Evolutionary conservation across 2,888 invertebrate species (phyloP).

Genomic region (Pseudococcus jackbeardsleyi): DNA sequence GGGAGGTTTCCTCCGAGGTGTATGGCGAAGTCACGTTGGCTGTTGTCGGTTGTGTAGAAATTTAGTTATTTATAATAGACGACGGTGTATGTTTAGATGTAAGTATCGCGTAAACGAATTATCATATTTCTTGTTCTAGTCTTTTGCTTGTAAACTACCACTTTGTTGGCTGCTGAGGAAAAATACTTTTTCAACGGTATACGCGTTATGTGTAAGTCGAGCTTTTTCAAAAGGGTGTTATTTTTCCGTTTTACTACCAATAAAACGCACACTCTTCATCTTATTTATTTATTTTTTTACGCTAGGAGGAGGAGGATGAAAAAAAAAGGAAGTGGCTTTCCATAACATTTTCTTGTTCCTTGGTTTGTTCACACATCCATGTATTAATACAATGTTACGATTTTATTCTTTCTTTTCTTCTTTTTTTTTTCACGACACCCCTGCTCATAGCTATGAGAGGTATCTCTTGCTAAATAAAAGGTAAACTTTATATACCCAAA

Average conservation of each 20-base stretch:
- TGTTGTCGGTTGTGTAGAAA: not conserved
- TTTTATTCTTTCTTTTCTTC: not conserved
- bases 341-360: constrained; percentile 16
- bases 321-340: constrained; percentile 54
- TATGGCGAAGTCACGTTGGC: not conserved
- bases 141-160: constrained; percentile 32
- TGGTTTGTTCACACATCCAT: constrained; percentile 1
- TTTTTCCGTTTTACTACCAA: constrained; percentile 58
- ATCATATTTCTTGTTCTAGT: constrained; percentile 40
- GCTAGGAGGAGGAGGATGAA: not conserved
- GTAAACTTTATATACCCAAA: not conserved
- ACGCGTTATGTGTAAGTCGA: constrained; percentile 38
- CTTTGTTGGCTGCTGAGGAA: not conserved
- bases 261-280: constrained; percentile 54
- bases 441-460: not conserved
- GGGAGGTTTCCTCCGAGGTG: not conserved
- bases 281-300: constrained; percentile 19
- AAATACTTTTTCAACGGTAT: constrained; percentile 26
- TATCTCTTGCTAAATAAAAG: not conserved
- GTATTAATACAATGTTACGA: constrained; percentile 22
- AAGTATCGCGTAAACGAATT: constrained; percentile 39
- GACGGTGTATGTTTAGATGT: constrained; percentile 8
- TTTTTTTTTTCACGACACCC: not conserved
- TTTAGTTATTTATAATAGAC: constrained; percentile 43
- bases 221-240: constrained; percentile 53